Evolutionary conservation across 2,797 vertebrate genomes (phyloP), one percentile per base, ranked within the genome.

Genomic region (Paguma larvata): DNA sequence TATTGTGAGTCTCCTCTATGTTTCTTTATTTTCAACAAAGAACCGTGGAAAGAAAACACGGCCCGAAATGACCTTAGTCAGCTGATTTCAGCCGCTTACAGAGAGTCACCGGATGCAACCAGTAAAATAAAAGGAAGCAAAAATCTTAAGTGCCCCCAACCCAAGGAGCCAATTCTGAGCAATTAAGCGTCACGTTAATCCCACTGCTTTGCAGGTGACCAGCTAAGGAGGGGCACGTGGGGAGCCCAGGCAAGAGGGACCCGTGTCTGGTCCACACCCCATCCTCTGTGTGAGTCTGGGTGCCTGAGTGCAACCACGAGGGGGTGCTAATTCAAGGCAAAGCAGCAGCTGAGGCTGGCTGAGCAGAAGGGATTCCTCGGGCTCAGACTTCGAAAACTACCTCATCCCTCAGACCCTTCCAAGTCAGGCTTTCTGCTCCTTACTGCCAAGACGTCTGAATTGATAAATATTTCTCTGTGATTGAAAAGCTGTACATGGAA

Each of bases 11-110:
- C 53, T 82, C 51, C 30, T 79, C 72, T 85, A 53, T 19, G 6
- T 67, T 67, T 82, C 32, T 93, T 90, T 91, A 75, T 88, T 95
- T 65, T 95, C 19, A 90, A 79, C n/a, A 73, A 89, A 72, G n/a
- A 89, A 59, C 63, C 68, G 14, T n/a, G 78, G 21, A 82, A n/a
- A 18, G 41, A 79, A 94, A 83, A 73, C 11, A 38, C 21, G 16
- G 32, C 70, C 53, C 79, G 53, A 89, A 80, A 82, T 85, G 21
- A 68, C 48, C 56, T 62, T 25, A 7, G 59, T n/a, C 67, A 83
- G 68, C 73, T 38, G 67, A 56, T 68, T 89, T 83, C 68, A 72
- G 53, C 21, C 9, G 30, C 27, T 82, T 27, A 51, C 9, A 32
- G 34, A 90, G 18, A 18, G 63, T 68, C 46, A 41, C 56, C 13